These are phyloP conservation scores for Megalops cyprinoides DNA, from an alignment of 2,797 vertebrate genomes.

Conservation along the genomic window DNA sequence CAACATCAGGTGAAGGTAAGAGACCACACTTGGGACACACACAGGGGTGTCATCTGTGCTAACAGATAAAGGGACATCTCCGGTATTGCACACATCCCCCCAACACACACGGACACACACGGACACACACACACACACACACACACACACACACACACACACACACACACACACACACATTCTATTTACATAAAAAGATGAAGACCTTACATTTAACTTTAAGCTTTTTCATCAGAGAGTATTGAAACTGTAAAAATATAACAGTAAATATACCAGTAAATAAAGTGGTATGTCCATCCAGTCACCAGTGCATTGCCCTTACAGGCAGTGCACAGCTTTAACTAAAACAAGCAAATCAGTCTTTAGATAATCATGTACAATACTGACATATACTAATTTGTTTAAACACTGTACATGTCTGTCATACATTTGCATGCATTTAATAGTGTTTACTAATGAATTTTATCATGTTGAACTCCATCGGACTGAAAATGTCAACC, in stretches of 20 bases:
- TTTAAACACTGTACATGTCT: not conserved
- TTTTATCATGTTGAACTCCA: not conserved
- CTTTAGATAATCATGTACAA: not conserved
- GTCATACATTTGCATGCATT: constrained; percentile 7
- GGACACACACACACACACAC: too few species aligned
- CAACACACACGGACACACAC: too few species aligned
- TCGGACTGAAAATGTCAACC: not conserved
- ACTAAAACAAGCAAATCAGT: not conserved
- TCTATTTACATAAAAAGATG: too few species aligned
- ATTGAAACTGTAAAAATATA: not conserved
- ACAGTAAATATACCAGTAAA: not conserved
- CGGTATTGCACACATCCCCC: too few species aligned
- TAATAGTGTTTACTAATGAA: not conserved
- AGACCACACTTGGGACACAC: too few species aligned
- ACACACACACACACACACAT: too few species aligned
- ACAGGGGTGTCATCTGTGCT: too few species aligned
- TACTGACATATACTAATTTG: not conserved
- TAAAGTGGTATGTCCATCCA: constrained; percentile 5
- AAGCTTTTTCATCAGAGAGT: too few species aligned
- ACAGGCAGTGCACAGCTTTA: not conserved
- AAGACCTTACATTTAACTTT: too few species aligned
- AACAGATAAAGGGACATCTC: too few species aligned
- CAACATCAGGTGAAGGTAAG: too few species aligned
- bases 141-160: too few species aligned
- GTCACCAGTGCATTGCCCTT: constrained; percentile 6